Evolutionary conservation across 2,888 invertebrate species (phyloP).

Genomic region (Troides oblongomaculatus): DNA sequence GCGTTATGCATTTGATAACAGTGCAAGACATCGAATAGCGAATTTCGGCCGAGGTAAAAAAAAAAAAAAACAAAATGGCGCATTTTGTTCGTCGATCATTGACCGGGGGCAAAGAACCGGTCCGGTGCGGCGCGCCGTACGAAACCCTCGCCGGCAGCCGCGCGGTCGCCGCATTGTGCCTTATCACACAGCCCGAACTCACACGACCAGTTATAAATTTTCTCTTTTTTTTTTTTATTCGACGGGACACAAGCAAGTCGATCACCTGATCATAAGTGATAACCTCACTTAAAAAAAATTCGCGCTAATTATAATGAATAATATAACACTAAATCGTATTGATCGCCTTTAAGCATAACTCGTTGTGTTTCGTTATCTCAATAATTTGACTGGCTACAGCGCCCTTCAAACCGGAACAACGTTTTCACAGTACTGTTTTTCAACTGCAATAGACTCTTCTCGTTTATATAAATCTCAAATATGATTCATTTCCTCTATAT

Average conservation of each 20-base stretch:
- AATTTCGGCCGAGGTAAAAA: constrained; percentile 33
- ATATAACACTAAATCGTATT: too few species aligned
- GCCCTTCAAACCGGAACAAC: too few species aligned
- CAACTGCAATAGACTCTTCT: neutral
- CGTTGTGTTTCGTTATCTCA: too few species aligned
- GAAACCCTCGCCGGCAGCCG: constrained; percentile 26
- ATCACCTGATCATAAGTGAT: too few species aligned
- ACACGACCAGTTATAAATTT: constrained; percentile 10
- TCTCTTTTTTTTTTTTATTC: too few species aligned
- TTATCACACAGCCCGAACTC: constrained; percentile 17
- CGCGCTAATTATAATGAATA: too few species aligned
- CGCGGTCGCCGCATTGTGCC: constrained; percentile 23
- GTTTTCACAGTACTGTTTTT: too few species aligned
- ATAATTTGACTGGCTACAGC: too few species aligned
- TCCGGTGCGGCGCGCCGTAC: constrained; percentile 2
- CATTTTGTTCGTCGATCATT: constrained; percentile 41
- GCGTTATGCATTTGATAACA: neutral
- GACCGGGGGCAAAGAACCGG: constrained; percentile 36
- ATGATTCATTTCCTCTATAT: neutral
- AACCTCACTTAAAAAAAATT: too few species aligned
- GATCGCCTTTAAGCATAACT: too few species aligned
- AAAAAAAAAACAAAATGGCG: constrained; percentile 32
- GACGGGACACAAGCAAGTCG: too few species aligned
- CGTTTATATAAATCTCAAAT: neutral
- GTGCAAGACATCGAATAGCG: constrained; percentile 1